Evolutionary conservation across 2,888 invertebrate species (phyloP), one percentile per base, ranked within the genome.

Genomic region (Protodeltote pygarga): DNA sequence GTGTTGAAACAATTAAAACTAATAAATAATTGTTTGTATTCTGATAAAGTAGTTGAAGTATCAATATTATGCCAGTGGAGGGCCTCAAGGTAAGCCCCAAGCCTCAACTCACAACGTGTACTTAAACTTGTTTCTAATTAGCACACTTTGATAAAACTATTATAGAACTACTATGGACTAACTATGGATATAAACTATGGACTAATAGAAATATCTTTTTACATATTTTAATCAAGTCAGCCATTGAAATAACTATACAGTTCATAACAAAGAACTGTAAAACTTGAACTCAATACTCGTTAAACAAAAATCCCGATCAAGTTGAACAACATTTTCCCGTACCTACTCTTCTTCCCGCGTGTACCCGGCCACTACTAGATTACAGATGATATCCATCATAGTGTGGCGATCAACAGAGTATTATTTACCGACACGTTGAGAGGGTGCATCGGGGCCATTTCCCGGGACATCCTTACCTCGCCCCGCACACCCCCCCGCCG

Each of bases 361-460:
- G 16, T 1, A 10, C 1, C 19, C 11, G 5, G 13, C 2, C 5
- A n/a, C 6, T 20, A 15, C n/a, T 34, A 6, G n/a, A n/a, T n/a
- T 6, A 23, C 2, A 3, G 17, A 20, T 15, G 10, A 34, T 38
- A 38, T 40, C 40, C 21, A 23, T 35, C 42, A 39, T 34, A 41
- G 20, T 60, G 47, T 15, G 44, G 21, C 23, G 10, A 40, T 38
- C 35, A 46, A 35, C 45, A 42, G 5, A 40, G 16, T 33, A 33
- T 32, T 61, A 58, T 48, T 65, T 50, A 53, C 35, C 37, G 25
- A 42, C 53, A 45, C 45, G 35, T 49, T 31, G 27, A 37, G 53
- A 49, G 62, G 57, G 28, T 61, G 62, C 62, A 61, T 40, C 35
- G 34, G 38, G 38, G 42, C 60, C 60, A 63, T 47, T 64, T 65